Base-by-base conservation (phyloP, 92 coral and sea anemone species). In the Ricordea florida region DNA sequence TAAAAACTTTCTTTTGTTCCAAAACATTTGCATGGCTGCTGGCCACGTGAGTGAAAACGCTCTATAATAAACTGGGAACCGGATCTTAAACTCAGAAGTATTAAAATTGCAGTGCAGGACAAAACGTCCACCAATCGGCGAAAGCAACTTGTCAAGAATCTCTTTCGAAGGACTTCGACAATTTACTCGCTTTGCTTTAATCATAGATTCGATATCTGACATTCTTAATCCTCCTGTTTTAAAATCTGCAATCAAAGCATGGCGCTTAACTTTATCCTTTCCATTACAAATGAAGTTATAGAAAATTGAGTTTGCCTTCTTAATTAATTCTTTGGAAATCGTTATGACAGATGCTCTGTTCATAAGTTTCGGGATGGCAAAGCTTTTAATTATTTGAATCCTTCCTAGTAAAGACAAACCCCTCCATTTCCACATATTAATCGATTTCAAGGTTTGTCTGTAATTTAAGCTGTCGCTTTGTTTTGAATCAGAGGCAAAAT, bases 391-490 rank as follows among this genome's bases (percentile, higher is more conserved):
- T 37, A 37, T 37, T 37, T 37, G 44, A 8, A 37, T 37, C n/a
- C 44, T 37, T n/a, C 44, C 44, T n/a, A 37, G n/a, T 8, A 37
- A n/a, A n/a, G 44, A 37, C 9, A 37, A n/a, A 37, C 44, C 44
- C n/a, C 44, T 37, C 44, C 44, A 37, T 37, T 37, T 37, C 44
- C 44, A 37, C 44, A 37, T 8, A 37, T 37, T 67, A 13, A 47
- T 67, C 2, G 35, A 28, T 31, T 67, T 47, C 32, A 67, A 22
- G 4, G 57, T 47, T 47, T 48, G 60, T 48, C 46, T 32, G 23
- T 17, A 67, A 45, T 47, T 65, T 44, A 65, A 48, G 10, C 18
- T 26, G 28, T 65, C 50, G 21, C 57, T 65, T 45, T 65, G 57
- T 17, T 66, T 45, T 44, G 9, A 0, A 11, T 45, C 73, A 16